A percentile compares a stretch with the other conserved stretches of the same genome.
Evolutionary conservation across 2,113 vertebrate genomes (phyloP).

Genomic region (Nerophis ophidion): DNA sequence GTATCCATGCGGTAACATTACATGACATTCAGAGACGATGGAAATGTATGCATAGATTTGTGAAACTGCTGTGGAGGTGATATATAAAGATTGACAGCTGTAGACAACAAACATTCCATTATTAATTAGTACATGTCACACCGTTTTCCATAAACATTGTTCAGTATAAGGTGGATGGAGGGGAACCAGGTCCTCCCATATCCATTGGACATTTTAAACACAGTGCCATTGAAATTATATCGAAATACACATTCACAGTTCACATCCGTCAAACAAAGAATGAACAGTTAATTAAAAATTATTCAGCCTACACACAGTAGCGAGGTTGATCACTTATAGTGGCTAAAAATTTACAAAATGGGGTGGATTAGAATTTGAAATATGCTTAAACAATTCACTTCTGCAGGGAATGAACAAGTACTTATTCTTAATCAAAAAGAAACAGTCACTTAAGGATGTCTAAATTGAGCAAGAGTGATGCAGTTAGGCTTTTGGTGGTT

Average conservation of each 20-base stretch:
- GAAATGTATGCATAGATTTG: constrained; percentile 51
- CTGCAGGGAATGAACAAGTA: not conserved
- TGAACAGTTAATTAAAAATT: constrained; percentile 30
- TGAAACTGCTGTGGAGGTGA: constrained; percentile 20
- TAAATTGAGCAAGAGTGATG: constrained; percentile 15
- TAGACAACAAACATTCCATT: constrained; percentile 17
- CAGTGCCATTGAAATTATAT: constrained; percentile 30
- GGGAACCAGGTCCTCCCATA: constrained; percentile 10
- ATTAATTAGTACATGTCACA: constrained; percentile 31
- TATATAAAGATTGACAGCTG: constrained; percentile 24
- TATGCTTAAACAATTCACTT: not conserved
- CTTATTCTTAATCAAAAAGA: constrained; percentile 1
- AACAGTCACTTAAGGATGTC: constrained; percentile 1
- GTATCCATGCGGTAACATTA: constrained; percentile 39
- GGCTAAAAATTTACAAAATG: constrained; percentile 36
- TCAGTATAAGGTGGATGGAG: constrained; percentile 22
- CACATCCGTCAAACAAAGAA: constrained; percentile 31
- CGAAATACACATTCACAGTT: constrained; percentile 57
- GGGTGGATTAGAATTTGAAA: constrained; percentile 9
- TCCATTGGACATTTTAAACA: constrained; percentile 27
- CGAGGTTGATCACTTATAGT: constrained; percentile 17
- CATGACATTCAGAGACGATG: constrained; percentile 29
- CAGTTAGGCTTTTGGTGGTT: constrained; percentile 17
- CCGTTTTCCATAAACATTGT: constrained; percentile 22
- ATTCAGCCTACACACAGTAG: constrained; percentile 25